Percentiles rank a stretch among this genome's conserved stretches.
phyloP scores from a whole-genome alignment of 1,140 invertebrate species.

The Hylyphantes graminicola region DNA sequence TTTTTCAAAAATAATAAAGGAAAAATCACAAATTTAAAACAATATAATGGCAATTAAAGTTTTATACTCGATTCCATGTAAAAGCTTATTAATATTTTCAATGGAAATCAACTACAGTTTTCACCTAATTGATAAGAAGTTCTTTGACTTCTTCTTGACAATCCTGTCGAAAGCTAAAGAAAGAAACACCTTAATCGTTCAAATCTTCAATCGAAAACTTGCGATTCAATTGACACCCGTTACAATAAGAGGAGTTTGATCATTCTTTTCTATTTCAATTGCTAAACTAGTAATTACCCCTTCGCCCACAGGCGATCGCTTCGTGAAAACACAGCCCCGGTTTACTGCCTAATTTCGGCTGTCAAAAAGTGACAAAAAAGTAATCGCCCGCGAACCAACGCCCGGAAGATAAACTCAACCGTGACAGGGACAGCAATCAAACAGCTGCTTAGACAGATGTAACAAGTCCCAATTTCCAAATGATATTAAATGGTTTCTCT shows the following conservation, averaged over 20 bases:
- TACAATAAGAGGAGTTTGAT: background rate
- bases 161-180: no score
- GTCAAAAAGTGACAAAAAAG: conserved; percentile 53
- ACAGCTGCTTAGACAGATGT: conserved; percentile 56
- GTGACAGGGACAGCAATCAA: conserved; percentile 41
- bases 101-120: no score
- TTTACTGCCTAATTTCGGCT: conserved; percentile 41
- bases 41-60: no score
- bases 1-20: no score
- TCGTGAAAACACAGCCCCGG: conserved; percentile 20
- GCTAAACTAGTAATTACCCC: conserved; percentile 28
- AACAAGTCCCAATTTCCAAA: conserved; percentile 38
- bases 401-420: conserved; percentile 54
- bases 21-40: no score
- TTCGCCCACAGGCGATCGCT: background rate
- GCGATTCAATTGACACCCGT: background rate
- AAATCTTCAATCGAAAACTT: no score
- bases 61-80: no score
- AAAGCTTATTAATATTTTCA: no score
- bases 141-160: no score
- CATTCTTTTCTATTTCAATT: background rate
- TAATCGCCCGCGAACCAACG: conserved; percentile 34
- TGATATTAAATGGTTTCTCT: conserved; percentile 34
- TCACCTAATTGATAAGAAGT: no score
- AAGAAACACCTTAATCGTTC: no score